Base-by-base conservation (phyloP, 2,888 invertebrate species). In the Mongoloraphidia duomilia region DNA sequence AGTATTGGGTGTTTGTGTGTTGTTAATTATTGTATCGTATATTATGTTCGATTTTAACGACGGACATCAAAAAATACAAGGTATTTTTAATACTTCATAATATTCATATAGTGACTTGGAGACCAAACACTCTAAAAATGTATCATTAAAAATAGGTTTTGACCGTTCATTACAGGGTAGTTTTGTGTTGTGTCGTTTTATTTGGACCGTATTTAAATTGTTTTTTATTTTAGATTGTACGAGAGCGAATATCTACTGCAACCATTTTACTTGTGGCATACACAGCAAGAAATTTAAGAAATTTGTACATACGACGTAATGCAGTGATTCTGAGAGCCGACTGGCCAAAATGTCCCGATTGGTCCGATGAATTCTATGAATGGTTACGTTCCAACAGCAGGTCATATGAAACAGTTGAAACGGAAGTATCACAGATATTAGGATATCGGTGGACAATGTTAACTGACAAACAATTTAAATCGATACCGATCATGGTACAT, bases 241-340 rank as follows among this genome's bases (percentile, higher is more conserved):
- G 84, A 8, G 87, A 89, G 62, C 74, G 82, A 58, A 74, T 90
- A 50, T 88, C 88, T 5, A 85, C 87, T 2, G 74, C 82, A 0
- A 88, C 87, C 0, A 72, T 86, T 12, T 65, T 89, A 40, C 69
- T 88, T 11, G 68, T 88, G 41, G 84, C 81, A 0, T 72, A 72
- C 43, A 76, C 77, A 2, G 80, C 79, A 0, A 76, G 74, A 57
- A 76, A 77, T 55, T 65, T 88, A 48, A 71, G 72, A 14, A 70
- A 71, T 47, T 67, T 87, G 2, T 69, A 79, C 54, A 75, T 90
- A 1, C 69, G 90, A 41, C 73, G 79, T 44, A 84, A 85, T 60
- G 85, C 79, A 1, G 75, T 87, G 9, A 73, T 89, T 52, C 67
- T 80, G 52, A 73, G 81, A 63, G 77, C 76, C 58, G 79, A 80